A percentile compares a stretch with the other conserved stretches of the same genome.
phyloP scores from a whole-genome alignment of 2,888 invertebrate genomes.

The Ornithoptera alexandrae region DNA sequence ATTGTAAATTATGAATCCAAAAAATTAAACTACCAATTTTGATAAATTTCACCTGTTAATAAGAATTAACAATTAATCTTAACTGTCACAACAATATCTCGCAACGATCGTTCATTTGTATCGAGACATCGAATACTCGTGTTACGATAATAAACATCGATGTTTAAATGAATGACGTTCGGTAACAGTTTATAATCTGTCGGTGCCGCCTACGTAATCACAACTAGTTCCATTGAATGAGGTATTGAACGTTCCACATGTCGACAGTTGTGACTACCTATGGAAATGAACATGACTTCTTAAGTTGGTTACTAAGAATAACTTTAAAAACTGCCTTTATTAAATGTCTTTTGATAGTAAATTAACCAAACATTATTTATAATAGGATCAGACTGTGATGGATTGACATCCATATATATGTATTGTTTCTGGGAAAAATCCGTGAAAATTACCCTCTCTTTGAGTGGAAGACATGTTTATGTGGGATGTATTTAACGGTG shows the following conservation, averaged over 20 bases:
- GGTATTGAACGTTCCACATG: constrained; percentile 7
- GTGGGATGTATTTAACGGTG: too few relatives aligned
- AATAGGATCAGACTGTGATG: too few relatives aligned
- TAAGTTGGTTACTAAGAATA: too few relatives aligned
- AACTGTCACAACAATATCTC: constrained; percentile 3
- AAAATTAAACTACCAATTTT: background rate
- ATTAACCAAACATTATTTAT: too few relatives aligned
- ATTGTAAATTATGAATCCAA: too few relatives aligned
- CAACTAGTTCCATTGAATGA: constrained; percentile 20
- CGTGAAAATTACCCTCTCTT: too few relatives aligned
- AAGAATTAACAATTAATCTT: constrained; percentile 5
- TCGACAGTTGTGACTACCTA: constrained; percentile 4
- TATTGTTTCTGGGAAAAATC: too few relatives aligned
- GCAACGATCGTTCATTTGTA: background rate
- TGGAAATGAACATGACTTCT: too few relatives aligned
- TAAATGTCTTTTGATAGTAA: too few relatives aligned
- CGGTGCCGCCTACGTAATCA: constrained; percentile 19
- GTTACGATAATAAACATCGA: constrained; percentile 23
- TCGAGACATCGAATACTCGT: constrained; percentile 17
- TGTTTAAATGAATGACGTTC: constrained; percentile 1
- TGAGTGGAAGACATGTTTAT: too few relatives aligned
- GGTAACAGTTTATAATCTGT: constrained; percentile 20
- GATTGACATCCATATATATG: too few relatives aligned
- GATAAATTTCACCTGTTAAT: background rate
- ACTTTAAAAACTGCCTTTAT: too few relatives aligned